phyloP scores from a whole-genome alignment of 2,797 vertebrate species.

The Acrossocheilus fasciatus region DNA sequence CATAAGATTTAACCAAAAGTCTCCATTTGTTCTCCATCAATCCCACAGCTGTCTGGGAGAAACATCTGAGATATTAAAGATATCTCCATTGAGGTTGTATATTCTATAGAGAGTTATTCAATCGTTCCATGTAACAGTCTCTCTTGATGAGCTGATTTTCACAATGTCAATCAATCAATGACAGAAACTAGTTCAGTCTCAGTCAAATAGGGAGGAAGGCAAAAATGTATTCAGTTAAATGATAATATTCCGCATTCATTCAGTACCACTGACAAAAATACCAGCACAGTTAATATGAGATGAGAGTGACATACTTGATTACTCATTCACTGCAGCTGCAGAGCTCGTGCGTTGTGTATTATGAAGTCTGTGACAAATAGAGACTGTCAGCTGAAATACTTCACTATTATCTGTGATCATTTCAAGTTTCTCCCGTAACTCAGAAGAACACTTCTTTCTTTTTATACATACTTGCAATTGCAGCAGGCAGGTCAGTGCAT shows the following conservation, averaged over 20 bases:
- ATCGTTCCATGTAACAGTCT: not conserved
- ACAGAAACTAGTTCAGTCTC: conserved; percentile 1
- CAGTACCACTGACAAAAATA: conserved; percentile 37
- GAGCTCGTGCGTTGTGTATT: not conserved
- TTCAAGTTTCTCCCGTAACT: not conserved
- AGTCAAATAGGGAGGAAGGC: not conserved
- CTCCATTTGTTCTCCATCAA: not conserved
- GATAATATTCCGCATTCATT: conserved; percentile 19
- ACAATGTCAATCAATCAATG: conserved; percentile 6
- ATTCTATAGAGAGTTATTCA: not conserved
- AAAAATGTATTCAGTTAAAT: not conserved
- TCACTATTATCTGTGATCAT: not conserved
- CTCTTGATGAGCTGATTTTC: not conserved
- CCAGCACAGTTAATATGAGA: not conserved
- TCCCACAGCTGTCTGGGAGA: not conserved
- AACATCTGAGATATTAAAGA: not conserved
- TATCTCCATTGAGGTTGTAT: not conserved
- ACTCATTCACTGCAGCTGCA: conserved; percentile 12
- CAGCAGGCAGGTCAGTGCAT: conserved; percentile 26
- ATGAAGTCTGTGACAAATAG: conserved; percentile 9
- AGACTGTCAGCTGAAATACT: conserved; percentile 1
- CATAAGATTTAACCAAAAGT: not conserved
- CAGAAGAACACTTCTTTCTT: not conserved
- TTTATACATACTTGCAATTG: conserved; percentile 21
- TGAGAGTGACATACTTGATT: conserved; percentile 15